phyloP scores from a whole-genome alignment of 2,888 invertebrate genomes.

The Drosophila mettleri region DNA sequence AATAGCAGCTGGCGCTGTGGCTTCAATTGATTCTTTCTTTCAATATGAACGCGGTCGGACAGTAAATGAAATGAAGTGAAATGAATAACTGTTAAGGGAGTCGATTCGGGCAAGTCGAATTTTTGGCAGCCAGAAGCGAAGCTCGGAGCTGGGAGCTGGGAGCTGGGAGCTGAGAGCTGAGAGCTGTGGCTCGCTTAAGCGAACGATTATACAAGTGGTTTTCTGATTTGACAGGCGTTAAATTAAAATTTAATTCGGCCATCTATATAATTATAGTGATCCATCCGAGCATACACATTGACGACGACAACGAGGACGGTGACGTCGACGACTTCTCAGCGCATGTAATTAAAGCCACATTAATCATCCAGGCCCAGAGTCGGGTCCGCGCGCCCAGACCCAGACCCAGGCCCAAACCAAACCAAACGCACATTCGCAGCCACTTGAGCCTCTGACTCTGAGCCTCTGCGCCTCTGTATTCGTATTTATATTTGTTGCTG shows the following conservation, averaged over 20 bases:
- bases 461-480: constrained; percentile 32
- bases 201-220: constrained; percentile 82
- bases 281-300: constrained; percentile 80
- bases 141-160: background rate
- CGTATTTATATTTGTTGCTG: constrained; percentile 9
- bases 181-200: constrained; percentile 49
- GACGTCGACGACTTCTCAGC: constrained; percentile 69
- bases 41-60: constrained; percentile 40
- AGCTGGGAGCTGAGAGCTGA: background rate
- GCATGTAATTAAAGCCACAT: constrained; percentile 84
- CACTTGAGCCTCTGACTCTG: constrained; percentile 57
- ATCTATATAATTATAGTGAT: constrained; percentile 82
- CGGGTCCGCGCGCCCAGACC: background rate
- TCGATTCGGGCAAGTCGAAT: background rate
- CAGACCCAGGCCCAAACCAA: constrained; percentile 9
- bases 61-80: constrained; percentile 54
- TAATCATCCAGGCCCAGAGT: constrained; percentile 72
- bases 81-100: constrained; percentile 60
- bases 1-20: constrained; percentile 59
- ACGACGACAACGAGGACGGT: constrained; percentile 56
- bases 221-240: constrained; percentile 83
- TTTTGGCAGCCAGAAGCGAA: constrained; percentile 1
- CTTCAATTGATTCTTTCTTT: constrained; percentile 71
- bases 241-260: constrained; percentile 82
- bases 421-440: constrained; percentile 33